Conservation (phyloP, 2,888 invertebrate genomes). For the Gisinianus flammeolus region DNA sequence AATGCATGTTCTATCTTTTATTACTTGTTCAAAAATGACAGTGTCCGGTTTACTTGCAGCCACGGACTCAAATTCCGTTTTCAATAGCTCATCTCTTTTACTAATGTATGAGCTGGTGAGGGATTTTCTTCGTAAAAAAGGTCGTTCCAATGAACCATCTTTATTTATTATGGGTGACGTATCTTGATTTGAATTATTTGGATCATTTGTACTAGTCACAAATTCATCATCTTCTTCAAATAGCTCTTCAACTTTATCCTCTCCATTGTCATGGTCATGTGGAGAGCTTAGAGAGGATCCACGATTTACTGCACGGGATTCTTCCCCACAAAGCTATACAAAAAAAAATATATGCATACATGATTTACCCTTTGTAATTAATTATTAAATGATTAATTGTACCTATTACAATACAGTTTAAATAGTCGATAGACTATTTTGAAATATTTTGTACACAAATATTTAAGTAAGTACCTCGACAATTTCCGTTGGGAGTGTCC, state of each 20-base stretch:
- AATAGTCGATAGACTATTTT: background rate
- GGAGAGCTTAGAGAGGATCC: background rate
- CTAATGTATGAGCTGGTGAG: conserved; percentile 30
- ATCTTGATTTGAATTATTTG: conserved; percentile 2
- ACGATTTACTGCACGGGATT: background rate
- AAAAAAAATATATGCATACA: too few species aligned
- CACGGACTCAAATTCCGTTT: conserved; percentile 53
- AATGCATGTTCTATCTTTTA: background rate
- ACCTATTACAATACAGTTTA: background rate
- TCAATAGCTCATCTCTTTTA: conserved; percentile 53
- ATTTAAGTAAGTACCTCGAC: conserved; percentile 47
- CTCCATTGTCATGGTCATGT: conserved; percentile 7
- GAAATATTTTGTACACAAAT: background rate
- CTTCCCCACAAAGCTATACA: conserved; percentile 24
- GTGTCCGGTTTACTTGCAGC: conserved; percentile 49
- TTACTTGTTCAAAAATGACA: conserved; percentile 54
- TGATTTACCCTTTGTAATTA: background rate
- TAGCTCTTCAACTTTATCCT: conserved; percentile 40
- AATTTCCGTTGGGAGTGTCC: conserved; percentile 64
- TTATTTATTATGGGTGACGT: background rate
- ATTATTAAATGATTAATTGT: background rate
- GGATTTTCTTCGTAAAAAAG: conserved; percentile 19
- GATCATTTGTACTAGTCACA: background rate
- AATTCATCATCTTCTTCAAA: conserved; percentile 32
- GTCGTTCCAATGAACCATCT: background rate